These are phyloP conservation scores for Neodontobutis hainanensis DNA, from an alignment of 2,113 vertebrate species.

Conservation along the genomic window DNA sequence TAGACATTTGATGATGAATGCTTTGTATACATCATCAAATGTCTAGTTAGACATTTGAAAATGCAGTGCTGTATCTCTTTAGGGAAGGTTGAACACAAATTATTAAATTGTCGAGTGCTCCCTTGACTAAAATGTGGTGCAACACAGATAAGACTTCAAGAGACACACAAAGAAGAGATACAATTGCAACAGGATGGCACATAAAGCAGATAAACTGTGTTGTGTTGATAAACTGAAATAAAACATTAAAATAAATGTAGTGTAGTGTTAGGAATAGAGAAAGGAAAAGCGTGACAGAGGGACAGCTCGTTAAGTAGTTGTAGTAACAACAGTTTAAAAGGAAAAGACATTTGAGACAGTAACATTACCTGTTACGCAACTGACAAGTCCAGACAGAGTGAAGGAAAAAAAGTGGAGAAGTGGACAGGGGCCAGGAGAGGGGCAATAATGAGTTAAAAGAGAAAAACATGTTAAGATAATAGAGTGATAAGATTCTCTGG, in stretches of 20 bases:
- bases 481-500: constrained; percentile 49
- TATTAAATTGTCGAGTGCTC: constrained; percentile 1
- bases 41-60: too few relatives aligned
- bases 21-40: constrained; percentile 14
- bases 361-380: constrained; percentile 78
- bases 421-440: constrained; percentile 52
- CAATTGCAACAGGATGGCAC: background rate
- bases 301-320: constrained; percentile 22
- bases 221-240: constrained; percentile 32
- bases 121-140: constrained; percentile 35
- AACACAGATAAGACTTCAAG: constrained; percentile 45
- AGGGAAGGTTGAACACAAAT: constrained; percentile 17
- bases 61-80: constrained; percentile 7
- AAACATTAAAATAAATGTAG: constrained; percentile 13
- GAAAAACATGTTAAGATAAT: constrained; percentile 66
- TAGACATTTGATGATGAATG: background rate
- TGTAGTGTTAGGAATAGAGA: background rate
- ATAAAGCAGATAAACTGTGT: constrained; percentile 9
- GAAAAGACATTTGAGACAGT: constrained; percentile 64
- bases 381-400: constrained; percentile 78
- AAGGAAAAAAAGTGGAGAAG: constrained; percentile 56
- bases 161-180: constrained; percentile 33
- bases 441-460: constrained; percentile 52
- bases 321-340: constrained; percentile 29
- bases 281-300: constrained; percentile 10